phyloP scores from a whole-genome alignment of 2,797 vertebrate genomes.

The Uromys caudimaculatus region DNA sequence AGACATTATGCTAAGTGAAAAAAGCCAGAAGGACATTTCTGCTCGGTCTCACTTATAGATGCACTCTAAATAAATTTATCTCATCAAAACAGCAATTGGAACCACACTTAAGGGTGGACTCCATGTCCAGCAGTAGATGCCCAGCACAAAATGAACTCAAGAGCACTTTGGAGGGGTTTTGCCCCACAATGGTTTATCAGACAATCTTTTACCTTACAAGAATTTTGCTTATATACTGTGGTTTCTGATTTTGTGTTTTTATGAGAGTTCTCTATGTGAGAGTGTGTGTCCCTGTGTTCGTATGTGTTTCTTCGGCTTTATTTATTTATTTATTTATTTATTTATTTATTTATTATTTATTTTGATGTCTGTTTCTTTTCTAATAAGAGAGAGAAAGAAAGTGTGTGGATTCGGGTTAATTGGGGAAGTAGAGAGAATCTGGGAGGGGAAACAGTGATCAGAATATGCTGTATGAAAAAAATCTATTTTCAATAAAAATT shows the following conservation, averaged over 20 bases:
- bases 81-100: neutral
- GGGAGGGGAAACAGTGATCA: neutral
- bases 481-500: neutral
- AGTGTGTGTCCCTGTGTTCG: neutral
- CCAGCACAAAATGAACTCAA: neutral
- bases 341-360: neutral
- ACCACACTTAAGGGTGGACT: neutral
- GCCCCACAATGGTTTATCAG: neutral
- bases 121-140: neutral
- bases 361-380: neutral
- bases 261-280: neutral
- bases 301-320: neutral
- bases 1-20: neutral
- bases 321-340: neutral
- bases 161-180: neutral
- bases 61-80: neutral
- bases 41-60: neutral
- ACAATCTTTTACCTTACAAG: neutral
- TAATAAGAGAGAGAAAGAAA: neutral
- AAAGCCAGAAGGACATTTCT: neutral
- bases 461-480: neutral
- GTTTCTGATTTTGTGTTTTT: neutral
- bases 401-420: neutral
- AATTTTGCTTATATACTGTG: neutral
- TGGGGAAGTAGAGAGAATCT: neutral